Evolutionary conservation across 2,888 invertebrate species (phyloP).

Genomic region (Ypsolopha scabrella): DNA sequence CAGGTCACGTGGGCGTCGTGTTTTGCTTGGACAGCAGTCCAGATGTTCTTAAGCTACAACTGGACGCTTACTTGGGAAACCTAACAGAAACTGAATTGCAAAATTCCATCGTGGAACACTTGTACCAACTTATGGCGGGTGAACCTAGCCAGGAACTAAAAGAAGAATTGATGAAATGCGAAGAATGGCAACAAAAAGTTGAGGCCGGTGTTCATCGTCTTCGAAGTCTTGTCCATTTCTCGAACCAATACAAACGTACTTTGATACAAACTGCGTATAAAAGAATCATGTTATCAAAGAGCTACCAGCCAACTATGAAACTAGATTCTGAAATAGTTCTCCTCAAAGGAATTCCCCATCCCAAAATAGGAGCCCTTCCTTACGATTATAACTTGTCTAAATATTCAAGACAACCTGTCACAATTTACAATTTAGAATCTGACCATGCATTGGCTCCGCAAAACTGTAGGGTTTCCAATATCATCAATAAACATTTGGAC

Average conservation of each 20-base stretch:
- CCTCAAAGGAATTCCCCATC: constrained; percentile 24
- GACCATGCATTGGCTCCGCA: constrained; percentile 23
- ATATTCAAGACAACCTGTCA: constrained; percentile 25
- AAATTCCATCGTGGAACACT: constrained; percentile 21
- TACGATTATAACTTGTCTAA: constrained; percentile 32
- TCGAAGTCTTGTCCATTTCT: constrained; percentile 15
- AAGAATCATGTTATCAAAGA: constrained; percentile 21
- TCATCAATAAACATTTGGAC: constrained; percentile 27
- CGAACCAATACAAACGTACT: constrained; percentile 22
- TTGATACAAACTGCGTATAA: constrained; percentile 23
- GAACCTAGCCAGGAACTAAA: constrained; percentile 11
- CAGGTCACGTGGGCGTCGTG: constrained; percentile 31
- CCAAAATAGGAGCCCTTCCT: constrained; percentile 12
- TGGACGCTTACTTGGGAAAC: constrained; percentile 25
- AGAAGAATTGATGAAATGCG: constrained; percentile 14
- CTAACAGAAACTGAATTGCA: constrained; percentile 21
- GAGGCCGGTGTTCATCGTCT: constrained; percentile 17
- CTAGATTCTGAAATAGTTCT: constrained; percentile 32
- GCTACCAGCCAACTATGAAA: constrained; percentile 24
- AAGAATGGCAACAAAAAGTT: constrained; percentile 22
- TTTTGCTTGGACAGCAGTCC: constrained; percentile 40
- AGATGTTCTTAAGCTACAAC: constrained; percentile 23
- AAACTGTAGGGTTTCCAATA: constrained; percentile 27
- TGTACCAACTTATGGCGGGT: constrained; percentile 21
- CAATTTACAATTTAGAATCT: constrained; percentile 21